Evolutionary conservation across 2,113 vertebrate genomes (phyloP).

Genomic region (Syngnathoides biaculeatus): DNA sequence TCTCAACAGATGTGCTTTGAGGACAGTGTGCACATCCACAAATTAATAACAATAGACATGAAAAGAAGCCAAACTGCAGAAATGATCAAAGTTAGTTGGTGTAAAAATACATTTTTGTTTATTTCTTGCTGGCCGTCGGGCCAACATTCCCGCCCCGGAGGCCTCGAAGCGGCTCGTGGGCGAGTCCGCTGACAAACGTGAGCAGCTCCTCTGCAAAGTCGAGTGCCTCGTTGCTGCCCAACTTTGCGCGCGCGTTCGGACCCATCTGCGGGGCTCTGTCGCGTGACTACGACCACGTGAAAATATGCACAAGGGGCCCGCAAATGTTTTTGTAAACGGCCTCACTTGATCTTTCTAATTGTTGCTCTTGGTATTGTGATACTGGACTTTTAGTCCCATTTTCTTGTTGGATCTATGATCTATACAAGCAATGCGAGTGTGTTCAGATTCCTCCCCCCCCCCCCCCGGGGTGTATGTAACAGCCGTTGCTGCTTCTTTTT

Average conservation of each 20-base stretch:
- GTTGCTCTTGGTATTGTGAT: conserved; percentile 45
- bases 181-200: not conserved
- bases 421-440: conserved; percentile 56
- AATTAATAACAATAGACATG: no score
- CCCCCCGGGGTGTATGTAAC: no score
- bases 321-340: conserved; percentile 30
- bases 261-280: no score
- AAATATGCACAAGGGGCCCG: no score
- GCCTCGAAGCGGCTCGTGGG: not conserved
- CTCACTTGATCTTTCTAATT: conserved; percentile 21
- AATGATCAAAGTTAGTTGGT: no score
- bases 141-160: not conserved
- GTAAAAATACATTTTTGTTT: no score
- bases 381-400: conserved; percentile 47
- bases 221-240: conserved; percentile 5
- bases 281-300: no score
- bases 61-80: no score
- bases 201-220: not conserved
- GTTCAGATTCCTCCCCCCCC: conserved; percentile 7
- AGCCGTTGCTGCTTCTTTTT: conserved; percentile 49
- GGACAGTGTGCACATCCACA: no score
- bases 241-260: no score
- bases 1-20: no score
- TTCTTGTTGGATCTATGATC: conserved; percentile 62
- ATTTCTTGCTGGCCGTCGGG: no score